Base-by-base conservation (phyloP, 2,113 vertebrate genomes). In the Otis tarda region DNA sequence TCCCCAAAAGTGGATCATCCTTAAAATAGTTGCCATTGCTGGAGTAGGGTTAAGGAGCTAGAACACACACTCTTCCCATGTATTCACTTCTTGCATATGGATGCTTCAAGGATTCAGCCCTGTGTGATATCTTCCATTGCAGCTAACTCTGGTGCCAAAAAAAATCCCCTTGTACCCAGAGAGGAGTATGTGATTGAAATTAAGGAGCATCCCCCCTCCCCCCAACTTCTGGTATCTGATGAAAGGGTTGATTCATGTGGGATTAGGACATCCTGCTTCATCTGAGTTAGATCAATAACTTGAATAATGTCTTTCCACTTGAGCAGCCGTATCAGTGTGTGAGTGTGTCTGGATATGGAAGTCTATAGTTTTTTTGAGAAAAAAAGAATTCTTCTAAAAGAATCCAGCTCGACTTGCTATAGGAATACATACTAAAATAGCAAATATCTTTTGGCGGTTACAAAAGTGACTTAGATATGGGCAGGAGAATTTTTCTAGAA, bases 231-330 rank as follows among this genome's bases (percentile, higher is more conserved):
- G 39, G 35, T 39, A 60, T 21, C 8, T 92, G 68, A 56, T 80
- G 50, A 86, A 76, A 41, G 41, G 41, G 41, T 86, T 93, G 63
- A 83, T 93, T 85, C 31, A 65, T 28, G 8, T 57, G 41, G 21
- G 82, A 77, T 90, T 79, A 64, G 70, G 63, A 83, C 75, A 80
- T 81, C 33, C 31, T 81, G 41, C 43, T 90, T 83, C 76, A 60
- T 83, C 73, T 70, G 31, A 67, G 37, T 70, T 70, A 75, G 73
- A 90, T 96, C 83, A 56, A 31, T 89, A 94, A 75, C 55, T 74
- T 43, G 15, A 81, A 61, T 73, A 77, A 74, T 3, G 4, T 37
- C 55, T 94, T 94, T 92, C 85, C 43, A 43, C 68, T 59, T 87
- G 60, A 90, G 41, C 41, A 23, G 41, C 15, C 6, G 0, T 18